phyloP scores from a whole-genome alignment of 2,888 invertebrate genomes.

The Synergus gifuensis region DNA sequence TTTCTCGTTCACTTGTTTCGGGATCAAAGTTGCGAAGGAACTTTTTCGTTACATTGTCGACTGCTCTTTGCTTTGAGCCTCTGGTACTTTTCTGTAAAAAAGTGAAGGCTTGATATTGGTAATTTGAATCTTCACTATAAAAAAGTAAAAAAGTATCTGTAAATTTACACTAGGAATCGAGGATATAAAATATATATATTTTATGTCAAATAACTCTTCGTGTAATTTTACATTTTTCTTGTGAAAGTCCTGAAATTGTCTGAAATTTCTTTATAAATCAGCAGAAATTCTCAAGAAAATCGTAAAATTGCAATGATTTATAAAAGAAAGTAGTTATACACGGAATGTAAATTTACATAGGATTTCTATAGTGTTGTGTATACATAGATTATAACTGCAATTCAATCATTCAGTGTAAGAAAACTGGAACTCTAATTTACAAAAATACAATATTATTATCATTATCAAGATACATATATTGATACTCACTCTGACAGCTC shows the following conservation, averaged over 20 bases:
- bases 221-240: too few species aligned
- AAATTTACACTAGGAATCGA: not conserved
- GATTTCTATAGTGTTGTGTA: too few species aligned
- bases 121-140: not conserved
- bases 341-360: too few species aligned
- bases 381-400: not conserved
- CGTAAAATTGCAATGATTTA: too few species aligned
- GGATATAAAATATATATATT: too few species aligned
- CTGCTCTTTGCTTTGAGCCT: constrained; percentile 61
- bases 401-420: not conserved
- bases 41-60: constrained; percentile 69
- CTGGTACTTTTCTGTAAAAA: constrained; percentile 59
- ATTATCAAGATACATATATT: not conserved
- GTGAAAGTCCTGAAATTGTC: too few species aligned
- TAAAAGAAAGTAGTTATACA: too few species aligned
- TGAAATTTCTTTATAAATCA: too few species aligned
- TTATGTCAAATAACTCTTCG: too few species aligned
- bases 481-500: constrained; percentile 35
- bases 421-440: not conserved
- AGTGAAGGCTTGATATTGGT: not conserved
- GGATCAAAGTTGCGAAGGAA: constrained; percentile 84
- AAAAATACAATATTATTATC: too few species aligned
- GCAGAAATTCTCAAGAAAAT: too few species aligned
- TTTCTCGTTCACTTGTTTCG: constrained; percentile 87
- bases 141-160: not conserved